Percentiles rank a stretch among this genome's conserved stretches.
These are phyloP conservation scores for Pollenia amentaria DNA, from an alignment of 2,888 invertebrate species.

Conservation along the genomic window DNA sequence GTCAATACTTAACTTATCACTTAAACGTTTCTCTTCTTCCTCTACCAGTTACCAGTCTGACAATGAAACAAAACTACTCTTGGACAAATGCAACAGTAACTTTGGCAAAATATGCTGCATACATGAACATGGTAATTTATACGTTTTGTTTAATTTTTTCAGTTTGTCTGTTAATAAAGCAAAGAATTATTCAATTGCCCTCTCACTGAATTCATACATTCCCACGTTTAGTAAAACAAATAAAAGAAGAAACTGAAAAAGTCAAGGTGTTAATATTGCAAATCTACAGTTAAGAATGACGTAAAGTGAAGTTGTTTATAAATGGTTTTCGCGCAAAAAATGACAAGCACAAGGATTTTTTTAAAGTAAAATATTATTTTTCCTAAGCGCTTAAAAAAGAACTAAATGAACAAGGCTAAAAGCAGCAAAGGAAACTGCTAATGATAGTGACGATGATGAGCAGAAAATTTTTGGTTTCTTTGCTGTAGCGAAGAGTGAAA, in stretches of 20 bases:
- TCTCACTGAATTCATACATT: conserved; percentile 61
- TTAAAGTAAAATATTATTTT: conserved; percentile 18
- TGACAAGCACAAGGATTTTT: conserved; percentile 13
- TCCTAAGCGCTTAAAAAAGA: not conserved
- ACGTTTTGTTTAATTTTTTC: conserved; percentile 37
- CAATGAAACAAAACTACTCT: not conserved
- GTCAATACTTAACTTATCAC: too few species aligned
- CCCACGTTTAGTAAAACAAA: conserved; percentile 56
- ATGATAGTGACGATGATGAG: conserved; percentile 60
- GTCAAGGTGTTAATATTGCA: conserved; percentile 59
- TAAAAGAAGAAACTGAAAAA: not conserved
- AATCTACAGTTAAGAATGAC: conserved; percentile 57
- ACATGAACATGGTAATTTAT: conserved; percentile 53
- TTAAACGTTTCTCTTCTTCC: too few species aligned
- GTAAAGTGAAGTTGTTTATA: conserved; percentile 43
- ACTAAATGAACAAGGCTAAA: conserved; percentile 12
- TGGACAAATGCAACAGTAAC: not conserved
- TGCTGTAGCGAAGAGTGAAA: conserved; percentile 28
- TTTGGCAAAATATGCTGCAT: conserved; percentile 39
- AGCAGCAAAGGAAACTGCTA: conserved; percentile 46
- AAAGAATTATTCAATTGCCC: conserved; percentile 55
- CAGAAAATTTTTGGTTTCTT: conserved; percentile 32
- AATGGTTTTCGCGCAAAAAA: conserved; percentile 33
- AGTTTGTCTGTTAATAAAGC: conserved; percentile 6
- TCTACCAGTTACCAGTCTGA: not conserved